Conservation (phyloP, 2,797 vertebrate species). For the Leontopithecus rosalia region DNA sequence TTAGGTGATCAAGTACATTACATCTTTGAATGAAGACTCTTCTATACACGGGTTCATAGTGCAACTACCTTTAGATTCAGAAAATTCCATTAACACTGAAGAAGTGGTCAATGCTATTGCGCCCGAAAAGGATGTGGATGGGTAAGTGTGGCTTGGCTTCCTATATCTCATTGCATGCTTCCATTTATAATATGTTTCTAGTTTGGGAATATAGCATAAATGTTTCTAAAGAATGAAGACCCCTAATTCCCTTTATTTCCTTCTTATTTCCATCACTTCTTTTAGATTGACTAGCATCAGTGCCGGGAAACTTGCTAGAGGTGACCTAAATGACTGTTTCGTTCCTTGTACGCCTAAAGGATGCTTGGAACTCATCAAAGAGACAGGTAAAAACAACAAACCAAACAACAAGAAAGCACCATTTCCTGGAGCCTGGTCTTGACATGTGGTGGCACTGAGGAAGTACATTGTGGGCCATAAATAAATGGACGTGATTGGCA, state of each 20-base stretch:
- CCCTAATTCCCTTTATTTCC: slow-evolving; percentile 15
- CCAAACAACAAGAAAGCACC: background rate
- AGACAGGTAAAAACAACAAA: slow-evolving; percentile 89
- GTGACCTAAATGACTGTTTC: slow-evolving; percentile 95
- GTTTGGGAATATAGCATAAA: background rate
- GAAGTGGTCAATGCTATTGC: slow-evolving; percentile 93
- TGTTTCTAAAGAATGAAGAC: background rate
- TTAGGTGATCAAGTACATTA: slow-evolving; percentile 92
- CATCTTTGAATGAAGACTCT: slow-evolving; percentile 92
- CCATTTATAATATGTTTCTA: background rate
- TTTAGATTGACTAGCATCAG: slow-evolving; percentile 94
- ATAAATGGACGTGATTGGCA: background rate
- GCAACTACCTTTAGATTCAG: slow-evolving; percentile 95
- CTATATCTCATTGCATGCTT: background rate
- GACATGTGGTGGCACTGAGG: background rate
- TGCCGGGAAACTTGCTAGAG: slow-evolving; percentile 96
- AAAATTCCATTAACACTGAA: slow-evolving; percentile 93
- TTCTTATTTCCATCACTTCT: slow-evolving; percentile 45
- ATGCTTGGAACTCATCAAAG: slow-evolving; percentile 97
- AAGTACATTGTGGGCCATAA: background rate
- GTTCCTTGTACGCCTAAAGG: slow-evolving; percentile 98
- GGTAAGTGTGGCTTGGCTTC: slow-evolving; percentile 85
- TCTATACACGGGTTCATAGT: slow-evolving; percentile 96
- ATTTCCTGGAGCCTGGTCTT: background rate
- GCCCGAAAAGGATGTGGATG: slow-evolving; percentile 97